phyloP scores from a whole-genome alignment of 2,113 vertebrate species.

The Chitala chitala region DNA sequence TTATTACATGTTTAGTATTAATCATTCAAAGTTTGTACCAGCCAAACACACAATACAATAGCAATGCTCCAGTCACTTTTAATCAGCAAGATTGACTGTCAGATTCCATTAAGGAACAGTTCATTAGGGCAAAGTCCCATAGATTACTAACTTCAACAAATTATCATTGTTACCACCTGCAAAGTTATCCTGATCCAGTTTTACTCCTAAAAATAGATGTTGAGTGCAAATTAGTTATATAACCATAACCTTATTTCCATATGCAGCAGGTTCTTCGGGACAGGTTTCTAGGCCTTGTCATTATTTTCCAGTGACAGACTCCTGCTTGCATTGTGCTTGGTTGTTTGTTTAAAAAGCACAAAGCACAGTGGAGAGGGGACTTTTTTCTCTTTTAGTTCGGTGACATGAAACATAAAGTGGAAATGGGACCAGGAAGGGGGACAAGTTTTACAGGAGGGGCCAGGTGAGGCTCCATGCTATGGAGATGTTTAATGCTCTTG shows the following conservation, averaged over 20 bases:
- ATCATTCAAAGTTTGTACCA: too few species aligned
- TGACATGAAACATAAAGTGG: too few species aligned
- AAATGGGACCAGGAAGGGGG: too few species aligned
- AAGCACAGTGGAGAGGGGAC: background rate
- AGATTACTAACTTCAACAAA: background rate
- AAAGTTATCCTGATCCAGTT: background rate
- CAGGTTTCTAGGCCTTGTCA: background rate
- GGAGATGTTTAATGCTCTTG: too few species aligned
- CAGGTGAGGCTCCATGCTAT: too few species aligned
- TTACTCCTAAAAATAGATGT: slow-evolving; percentile 1
- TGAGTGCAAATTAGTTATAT: background rate
- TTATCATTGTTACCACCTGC: background rate
- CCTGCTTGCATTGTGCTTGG: background rate
- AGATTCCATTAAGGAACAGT: background rate
- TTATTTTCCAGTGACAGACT: background rate
- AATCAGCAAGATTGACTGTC: background rate
- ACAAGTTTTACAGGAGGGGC: too few species aligned
- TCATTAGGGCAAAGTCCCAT: background rate
- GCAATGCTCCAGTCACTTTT: background rate
- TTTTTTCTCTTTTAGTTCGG: too few species aligned
- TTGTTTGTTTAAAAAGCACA: background rate
- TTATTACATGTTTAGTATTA: too few species aligned
- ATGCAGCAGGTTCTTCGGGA: background rate
- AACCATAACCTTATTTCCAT: background rate
- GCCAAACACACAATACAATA: background rate